Evolutionary conservation across 2,113 vertebrate genomes (phyloP), one percentile per base, ranked within the genome.

Genomic region (Zapornia atra): DNA sequence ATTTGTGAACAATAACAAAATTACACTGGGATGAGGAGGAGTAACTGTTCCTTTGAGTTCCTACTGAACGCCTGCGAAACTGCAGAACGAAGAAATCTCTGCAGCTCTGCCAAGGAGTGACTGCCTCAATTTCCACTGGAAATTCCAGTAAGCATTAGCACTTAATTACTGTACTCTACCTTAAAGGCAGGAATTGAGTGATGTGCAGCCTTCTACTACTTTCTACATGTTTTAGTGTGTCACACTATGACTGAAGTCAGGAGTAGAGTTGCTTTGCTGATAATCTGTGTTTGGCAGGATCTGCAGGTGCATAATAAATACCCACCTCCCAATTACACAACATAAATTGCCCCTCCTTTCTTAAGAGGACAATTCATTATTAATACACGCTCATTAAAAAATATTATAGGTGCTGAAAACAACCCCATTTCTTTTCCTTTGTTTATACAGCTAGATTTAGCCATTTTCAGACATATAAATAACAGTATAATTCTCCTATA

Each of bases 111-210:
- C 87, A 82, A 61, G 64, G 33, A 88, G 20, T 56, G 54, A 64
- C 56, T 75, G 46, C 15, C 42, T 86, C 14, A 88, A 83, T 96
- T 92, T 94, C 79, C 70, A 86, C 50, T 86, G 88, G 50, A 80
- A 95, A 78, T 93, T 95, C 92, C 85, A 94, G 59, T 80, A 71
- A 90, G 40, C 7, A 16, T 93, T 95, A 93, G 36, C 40, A 72
- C 53, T 86, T 94, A 88, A 90, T 95, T 95, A 72, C 33, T 0
- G 0, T 82, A 11, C 72, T 53, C 12, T 93, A 82, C 85, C 54
- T 94, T 94, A 36, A 80, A 90, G 92, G 66, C 29, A 90, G 66
- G 40, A 86, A 65, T 92, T 82, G 72, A 91, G 59, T 57, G 66
- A 75, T 31, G 28, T 65, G 50, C 54, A 42, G 14, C n/a, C 10